These are phyloP conservation scores for Chlorops oryzae DNA, from an alignment of 1,140 invertebrate genomes.

Conservation along the genomic window DNA sequence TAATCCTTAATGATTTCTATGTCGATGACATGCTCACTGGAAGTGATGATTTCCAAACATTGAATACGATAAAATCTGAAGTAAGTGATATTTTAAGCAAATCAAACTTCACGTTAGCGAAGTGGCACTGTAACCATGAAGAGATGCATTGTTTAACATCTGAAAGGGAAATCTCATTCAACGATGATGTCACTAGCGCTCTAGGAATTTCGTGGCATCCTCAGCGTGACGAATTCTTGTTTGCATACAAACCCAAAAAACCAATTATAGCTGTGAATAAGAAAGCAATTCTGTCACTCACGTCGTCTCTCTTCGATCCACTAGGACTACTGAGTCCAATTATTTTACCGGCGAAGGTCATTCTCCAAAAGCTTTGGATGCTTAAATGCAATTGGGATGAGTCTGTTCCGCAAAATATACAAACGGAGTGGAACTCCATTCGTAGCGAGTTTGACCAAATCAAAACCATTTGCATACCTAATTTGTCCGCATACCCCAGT, in stretches of 20 bases:
- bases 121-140: constrained; percentile 13
- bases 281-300: constrained; percentile 43
- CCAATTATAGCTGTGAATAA: constrained; percentile 42
- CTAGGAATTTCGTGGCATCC: not conserved
- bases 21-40: constrained; percentile 49
- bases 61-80: not conserved
- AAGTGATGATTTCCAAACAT: constrained; percentile 16
- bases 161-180: too few relatives aligned
- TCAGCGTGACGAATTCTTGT: constrained; percentile 31
- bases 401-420: not conserved
- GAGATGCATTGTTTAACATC: not conserved
- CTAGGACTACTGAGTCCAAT: constrained; percentile 1
- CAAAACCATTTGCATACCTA: not conserved
- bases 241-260: constrained; percentile 41
- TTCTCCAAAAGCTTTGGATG: constrained; percentile 12
- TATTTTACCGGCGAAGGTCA: constrained; percentile 6
- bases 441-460: not conserved
- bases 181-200: not conserved
- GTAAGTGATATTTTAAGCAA: constrained; percentile 2
- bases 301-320: constrained; percentile 4
- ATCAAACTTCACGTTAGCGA: not conserved
- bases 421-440: not conserved
- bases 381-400: constrained; percentile 7
- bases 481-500: not conserved
- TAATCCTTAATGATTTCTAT: constrained; percentile 44